Conservation (phyloP, 2,888 invertebrate species). For the Reticulitermes lucifugus region DNA sequence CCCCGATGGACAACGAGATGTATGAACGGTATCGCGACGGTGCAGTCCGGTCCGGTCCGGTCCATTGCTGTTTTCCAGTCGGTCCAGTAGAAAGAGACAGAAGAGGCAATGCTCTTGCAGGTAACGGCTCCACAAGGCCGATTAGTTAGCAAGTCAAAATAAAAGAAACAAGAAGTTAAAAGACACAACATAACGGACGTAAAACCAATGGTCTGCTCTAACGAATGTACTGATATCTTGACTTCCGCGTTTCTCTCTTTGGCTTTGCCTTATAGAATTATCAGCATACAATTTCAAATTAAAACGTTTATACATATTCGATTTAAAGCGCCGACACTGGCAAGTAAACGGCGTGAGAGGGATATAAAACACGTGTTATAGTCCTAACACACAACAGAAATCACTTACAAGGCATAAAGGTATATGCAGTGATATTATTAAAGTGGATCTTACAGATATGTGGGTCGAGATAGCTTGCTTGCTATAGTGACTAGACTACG, state of each 20-base stretch:
- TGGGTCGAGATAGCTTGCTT: too few species aligned
- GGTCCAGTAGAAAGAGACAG: slow-evolving; percentile 14
- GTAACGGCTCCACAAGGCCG: slow-evolving; percentile 22
- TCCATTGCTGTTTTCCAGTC: slow-evolving; percentile 7
- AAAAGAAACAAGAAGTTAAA: background rate
- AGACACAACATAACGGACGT: slow-evolving; percentile 20
- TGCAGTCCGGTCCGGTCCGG: background rate
- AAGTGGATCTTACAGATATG: too few species aligned
- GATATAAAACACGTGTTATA: too few species aligned
- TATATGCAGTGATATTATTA: too few species aligned
- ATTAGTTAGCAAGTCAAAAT: slow-evolving; percentile 5
- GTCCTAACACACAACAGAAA: too few species aligned
- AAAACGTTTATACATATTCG: too few species aligned
- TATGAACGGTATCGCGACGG: background rate
- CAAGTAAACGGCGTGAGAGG: too few species aligned
- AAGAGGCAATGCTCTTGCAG: background rate
- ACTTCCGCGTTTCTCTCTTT: slow-evolving; percentile 26
- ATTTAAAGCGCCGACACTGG: too few species aligned
- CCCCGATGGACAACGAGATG: background rate
- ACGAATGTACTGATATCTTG: slow-evolving; percentile 3
- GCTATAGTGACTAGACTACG: too few species aligned
- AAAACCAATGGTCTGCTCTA: slow-evolving; percentile 3
- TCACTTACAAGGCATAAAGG: too few species aligned
- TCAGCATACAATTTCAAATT: background rate
- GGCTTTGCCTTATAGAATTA: background rate